phyloP scores from a whole-genome alignment of 2,797 vertebrate genomes.

The Astyanax mexicanus region DNA sequence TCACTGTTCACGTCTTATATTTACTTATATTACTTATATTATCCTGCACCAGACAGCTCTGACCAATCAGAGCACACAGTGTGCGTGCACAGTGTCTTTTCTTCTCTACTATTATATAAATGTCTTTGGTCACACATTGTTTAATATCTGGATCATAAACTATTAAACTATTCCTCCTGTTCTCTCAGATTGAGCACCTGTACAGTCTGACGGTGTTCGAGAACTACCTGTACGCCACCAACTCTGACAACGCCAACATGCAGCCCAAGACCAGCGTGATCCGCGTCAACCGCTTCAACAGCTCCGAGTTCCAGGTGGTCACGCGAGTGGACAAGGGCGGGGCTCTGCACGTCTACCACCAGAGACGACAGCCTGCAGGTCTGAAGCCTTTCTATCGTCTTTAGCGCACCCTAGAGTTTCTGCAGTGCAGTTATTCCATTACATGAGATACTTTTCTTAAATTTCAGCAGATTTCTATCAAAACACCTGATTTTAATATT shows the following conservation, averaged over 20 bases:
- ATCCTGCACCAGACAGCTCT: too few species aligned
- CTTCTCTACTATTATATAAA: too few species aligned
- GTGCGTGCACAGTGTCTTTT: too few species aligned
- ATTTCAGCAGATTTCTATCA: too few species aligned
- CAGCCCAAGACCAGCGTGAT: conserved; percentile 98
- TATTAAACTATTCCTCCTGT: conserved; percentile 20
- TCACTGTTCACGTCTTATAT: too few species aligned
- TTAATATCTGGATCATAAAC: conserved; percentile 1
- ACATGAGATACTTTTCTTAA: too few species aligned
- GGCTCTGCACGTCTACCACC: conserved; percentile 95
- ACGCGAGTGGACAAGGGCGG: conserved; percentile 93
- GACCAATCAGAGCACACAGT: too few species aligned
- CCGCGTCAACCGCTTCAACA: conserved; percentile 96
- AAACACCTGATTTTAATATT: too few species aligned
- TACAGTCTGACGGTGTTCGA: conserved; percentile 96
- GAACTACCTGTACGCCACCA: conserved; percentile 97
- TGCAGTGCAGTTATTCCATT: too few species aligned
- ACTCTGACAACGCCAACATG: conserved; percentile 92
- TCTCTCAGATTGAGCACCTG: conserved; percentile 90
- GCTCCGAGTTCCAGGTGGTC: conserved; percentile 93
- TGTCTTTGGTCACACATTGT: neutral
- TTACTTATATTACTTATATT: too few species aligned
- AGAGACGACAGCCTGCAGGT: conserved; percentile 94
- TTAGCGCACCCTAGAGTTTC: neutral
- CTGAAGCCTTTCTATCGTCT: neutral